Evolutionary conservation across 2,113 vertebrate species (phyloP).

Genomic region (Aldabrachelys gigantea): DNA sequence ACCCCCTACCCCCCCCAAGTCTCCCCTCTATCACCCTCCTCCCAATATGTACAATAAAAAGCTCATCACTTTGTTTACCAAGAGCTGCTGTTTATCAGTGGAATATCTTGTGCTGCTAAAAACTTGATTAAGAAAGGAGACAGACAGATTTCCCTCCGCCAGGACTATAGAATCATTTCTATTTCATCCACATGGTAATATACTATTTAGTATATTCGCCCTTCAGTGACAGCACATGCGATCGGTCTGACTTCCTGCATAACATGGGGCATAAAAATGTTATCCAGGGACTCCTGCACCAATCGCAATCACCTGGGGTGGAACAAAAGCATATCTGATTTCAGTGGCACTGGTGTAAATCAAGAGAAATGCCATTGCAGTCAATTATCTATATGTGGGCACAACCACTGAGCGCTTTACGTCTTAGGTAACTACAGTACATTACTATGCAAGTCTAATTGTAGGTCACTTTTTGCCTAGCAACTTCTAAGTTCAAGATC

Average conservation of each 20-base stretch:
- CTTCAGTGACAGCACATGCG: too few species aligned
- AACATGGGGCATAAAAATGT: background rate
- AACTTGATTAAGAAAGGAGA: background rate
- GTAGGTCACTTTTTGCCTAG: background rate
- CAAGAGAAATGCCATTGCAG: background rate
- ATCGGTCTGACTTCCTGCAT: background rate
- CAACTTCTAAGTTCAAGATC: background rate
- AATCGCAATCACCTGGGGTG: background rate
- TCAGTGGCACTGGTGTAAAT: background rate
- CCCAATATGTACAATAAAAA: rapidly evolving
- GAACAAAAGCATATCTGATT: background rate
- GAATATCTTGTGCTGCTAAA: background rate
- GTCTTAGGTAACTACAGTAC: background rate
- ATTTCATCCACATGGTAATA: background rate
- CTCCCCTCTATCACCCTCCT: too few species aligned
- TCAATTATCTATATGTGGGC: background rate
- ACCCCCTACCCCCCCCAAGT: background rate
- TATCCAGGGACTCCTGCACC: background rate
- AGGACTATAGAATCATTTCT: background rate
- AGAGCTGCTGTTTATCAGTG: background rate
- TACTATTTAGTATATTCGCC: background rate
- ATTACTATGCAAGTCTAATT: background rate
- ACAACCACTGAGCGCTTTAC: background rate
- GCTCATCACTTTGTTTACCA: rapidly evolving
- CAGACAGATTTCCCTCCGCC: background rate